Evolutionary conservation across 1,140 invertebrate species (phyloP), one percentile per base, ranked within the genome.

Genomic region (Drosophila pandora): DNA sequence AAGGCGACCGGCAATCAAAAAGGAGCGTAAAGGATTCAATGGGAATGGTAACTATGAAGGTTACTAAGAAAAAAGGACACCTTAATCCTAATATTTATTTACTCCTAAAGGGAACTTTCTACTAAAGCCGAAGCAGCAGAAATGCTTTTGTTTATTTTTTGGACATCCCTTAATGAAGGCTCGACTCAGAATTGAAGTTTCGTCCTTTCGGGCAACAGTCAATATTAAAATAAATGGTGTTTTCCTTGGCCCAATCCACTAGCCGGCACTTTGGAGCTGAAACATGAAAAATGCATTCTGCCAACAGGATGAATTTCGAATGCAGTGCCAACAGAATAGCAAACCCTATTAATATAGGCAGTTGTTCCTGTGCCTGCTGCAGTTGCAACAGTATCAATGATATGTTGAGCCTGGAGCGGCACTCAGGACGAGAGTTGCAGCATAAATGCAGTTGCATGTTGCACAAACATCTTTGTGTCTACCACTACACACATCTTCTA

Each of bases 391-490:
- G 13, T 21, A 43, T 43, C 41, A 64, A 41, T 47, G 53, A 60
- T 55, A 60, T 80, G 67, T 71, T 64, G 39, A 41, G 50, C 67
- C 81, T 45, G 43, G 50, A 64, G 76, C 67, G 59, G 72, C 67
- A 84, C 70, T 76, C 58, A 72, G 71, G 34, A 48, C 37, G 62
- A 62, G 57, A 78, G 62, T 78, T 85, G 82, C 82, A 87, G 82
- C 78, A 68, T 77, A 75, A 78, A 85, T 87, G 78, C 82, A 85
- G 60, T 75, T 87, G 74, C 81, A 81, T 64, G 63, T 74, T 79
- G 79, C 50, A 82, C 62, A 82, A 82, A 75, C 55, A 79, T 57
- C 59, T 52, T 59, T 21, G 25, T 64, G 47, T 59, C 28, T 39
- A 21, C 23, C 47, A 34, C 52, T 43, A 41, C 30, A 25, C 25